These are phyloP conservation scores for Hucho hucho DNA, from an alignment of 2,113 vertebrate genomes.

Conservation along the genomic window DNA sequence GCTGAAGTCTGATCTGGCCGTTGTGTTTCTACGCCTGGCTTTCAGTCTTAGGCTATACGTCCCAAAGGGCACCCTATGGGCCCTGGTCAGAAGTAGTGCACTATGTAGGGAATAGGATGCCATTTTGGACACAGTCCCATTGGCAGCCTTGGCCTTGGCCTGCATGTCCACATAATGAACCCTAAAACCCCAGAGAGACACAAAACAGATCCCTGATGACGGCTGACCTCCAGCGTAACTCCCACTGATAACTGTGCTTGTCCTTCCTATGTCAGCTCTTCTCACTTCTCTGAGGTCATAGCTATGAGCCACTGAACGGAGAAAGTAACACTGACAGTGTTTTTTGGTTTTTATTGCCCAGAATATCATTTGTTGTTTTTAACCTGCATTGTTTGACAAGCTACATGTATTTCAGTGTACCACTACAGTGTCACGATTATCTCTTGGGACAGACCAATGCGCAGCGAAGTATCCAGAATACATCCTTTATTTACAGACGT, in stretches of 20 bases:
- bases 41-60: too few relatives aligned
- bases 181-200: constrained; percentile 20
- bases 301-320: background rate
- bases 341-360: background rate
- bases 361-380: too few relatives aligned
- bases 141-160: background rate
- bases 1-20: too few relatives aligned
- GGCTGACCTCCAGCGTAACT: constrained; percentile 33
- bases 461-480: too few relatives aligned
- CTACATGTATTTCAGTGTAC: background rate
- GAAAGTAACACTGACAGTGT: background rate
- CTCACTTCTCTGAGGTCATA: background rate
- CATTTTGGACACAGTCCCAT: background rate
- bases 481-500: too few relatives aligned
- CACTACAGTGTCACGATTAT: too few relatives aligned
- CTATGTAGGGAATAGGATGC: too few relatives aligned
- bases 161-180: constrained; percentile 22
- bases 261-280: background rate
- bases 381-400: too few relatives aligned
- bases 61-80: too few relatives aligned
- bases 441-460: too few relatives aligned
- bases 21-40: too few relatives aligned
- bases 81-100: too few relatives aligned
- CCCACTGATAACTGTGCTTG: constrained; percentile 25
- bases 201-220: constrained; percentile 34